Evolutionary conservation across 2,113 vertebrate species (phyloP).

Genomic region (Columba livia): DNA sequence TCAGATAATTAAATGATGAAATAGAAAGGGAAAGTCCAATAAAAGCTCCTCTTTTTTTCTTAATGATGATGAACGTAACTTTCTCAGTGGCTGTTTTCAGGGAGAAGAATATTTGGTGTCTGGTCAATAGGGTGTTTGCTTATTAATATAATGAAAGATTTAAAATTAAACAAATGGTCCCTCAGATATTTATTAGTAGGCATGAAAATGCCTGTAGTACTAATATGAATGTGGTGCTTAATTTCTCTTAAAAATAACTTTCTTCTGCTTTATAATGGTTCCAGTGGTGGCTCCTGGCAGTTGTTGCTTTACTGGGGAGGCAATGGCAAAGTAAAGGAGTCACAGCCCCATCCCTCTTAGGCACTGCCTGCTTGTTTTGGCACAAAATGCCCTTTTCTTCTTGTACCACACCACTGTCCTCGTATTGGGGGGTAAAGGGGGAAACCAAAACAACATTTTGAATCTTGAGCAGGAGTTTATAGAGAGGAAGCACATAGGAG

Average conservation of each 20-base stretch:
- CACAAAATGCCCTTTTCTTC: neutral
- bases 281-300: neutral
- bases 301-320: neutral
- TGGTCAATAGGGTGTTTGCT: conserved; percentile 43
- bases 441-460: neutral
- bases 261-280: neutral
- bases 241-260: neutral
- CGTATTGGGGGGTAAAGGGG: rapidly evolving
- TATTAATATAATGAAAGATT: conserved; percentile 40
- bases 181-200: neutral
- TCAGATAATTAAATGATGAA: conserved; percentile 66
- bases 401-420: neutral
- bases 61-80: conserved; percentile 56
- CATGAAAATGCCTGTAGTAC: neutral
- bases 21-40: conserved; percentile 56
- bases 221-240: neutral
- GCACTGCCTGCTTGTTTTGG: neutral
- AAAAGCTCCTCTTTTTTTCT: conserved; percentile 54
- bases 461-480: neutral
- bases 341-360: neutral
- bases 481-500: neutral
- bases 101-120: conserved; percentile 8
- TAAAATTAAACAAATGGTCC: conserved; percentile 26
- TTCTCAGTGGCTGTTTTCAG: neutral
- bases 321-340: neutral